A percentile compares a stretch with the other conserved stretches of the same genome.
phyloP scores from a whole-genome alignment of 2,888 invertebrate genomes.

The Slavum lentiscoides region DNA sequence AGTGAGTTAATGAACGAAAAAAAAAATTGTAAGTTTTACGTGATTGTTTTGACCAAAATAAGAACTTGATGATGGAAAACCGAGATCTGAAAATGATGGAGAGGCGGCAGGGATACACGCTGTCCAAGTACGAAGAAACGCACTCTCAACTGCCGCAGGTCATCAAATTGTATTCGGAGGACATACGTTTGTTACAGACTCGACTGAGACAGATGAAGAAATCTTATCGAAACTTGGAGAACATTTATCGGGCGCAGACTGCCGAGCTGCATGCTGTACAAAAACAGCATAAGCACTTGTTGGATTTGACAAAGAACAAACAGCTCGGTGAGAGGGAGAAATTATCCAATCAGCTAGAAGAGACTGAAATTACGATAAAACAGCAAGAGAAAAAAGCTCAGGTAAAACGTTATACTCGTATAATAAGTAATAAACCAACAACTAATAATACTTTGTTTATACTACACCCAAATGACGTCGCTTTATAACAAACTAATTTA shows the following conservation, averaged over 20 bases:
- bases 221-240: constrained; percentile 56
- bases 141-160: constrained; percentile 78
- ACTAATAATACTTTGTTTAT: too few relatives aligned
- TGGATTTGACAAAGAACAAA: constrained; percentile 73
- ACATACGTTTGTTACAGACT: constrained; percentile 63
- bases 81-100: constrained; percentile 74
- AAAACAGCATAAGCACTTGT: constrained; percentile 72
- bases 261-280: constrained; percentile 68
- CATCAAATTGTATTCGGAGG: constrained; percentile 76
- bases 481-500: too few relatives aligned
- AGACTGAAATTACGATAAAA: constrained; percentile 60
- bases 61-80: constrained; percentile 64
- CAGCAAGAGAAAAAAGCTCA: constrained; percentile 61
- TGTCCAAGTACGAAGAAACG: constrained; percentile 77
- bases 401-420: constrained; percentile 56
- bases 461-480: too few relatives aligned
- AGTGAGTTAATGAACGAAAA: not conserved
- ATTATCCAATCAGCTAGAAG: constrained; percentile 66
- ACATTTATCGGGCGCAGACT: constrained; percentile 70
- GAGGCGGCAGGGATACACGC: constrained; percentile 77
- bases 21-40: not conserved
- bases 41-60: not conserved
- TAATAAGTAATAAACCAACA: too few relatives aligned
- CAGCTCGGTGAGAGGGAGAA: constrained; percentile 76
- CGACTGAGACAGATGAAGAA: not conserved